Base-by-base conservation (phyloP, 2,888 invertebrate genomes). In the Pachydiplax longipennis region DNA sequence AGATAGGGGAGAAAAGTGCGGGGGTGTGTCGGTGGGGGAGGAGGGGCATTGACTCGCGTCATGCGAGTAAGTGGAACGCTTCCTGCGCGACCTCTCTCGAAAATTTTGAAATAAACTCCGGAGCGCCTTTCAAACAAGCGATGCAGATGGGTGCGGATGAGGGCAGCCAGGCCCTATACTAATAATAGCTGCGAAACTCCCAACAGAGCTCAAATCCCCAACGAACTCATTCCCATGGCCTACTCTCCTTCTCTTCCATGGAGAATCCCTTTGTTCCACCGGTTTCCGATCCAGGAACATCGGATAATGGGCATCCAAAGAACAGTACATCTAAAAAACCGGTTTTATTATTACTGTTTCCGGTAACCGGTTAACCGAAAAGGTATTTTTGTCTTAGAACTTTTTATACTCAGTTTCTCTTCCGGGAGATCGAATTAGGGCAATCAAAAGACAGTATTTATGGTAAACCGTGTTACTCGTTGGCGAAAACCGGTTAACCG, bases 91-190 rank as follows among this genome's bases (percentile, higher is more conserved):
- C 87, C 61, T 61, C 87, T 37, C 87, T 61, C 40, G 61, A 35
- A 87, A 82, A 87, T 87, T 87, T 87, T 87, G 87, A 87, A 87
- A 87, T 87, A 87, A 87, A 87, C 87, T 58, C 61, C 87, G 12
- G 87, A 37, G 87, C 87, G 87, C 35, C 87, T 87, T 87, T 87
- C 87, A 87, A 87, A 87, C 61, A 87, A 61, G 87, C 61, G 35
- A 18, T 83, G 83, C 83, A 83, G 83, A 83, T 83, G 83, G 83
- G 83, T 83, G 87, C 18, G 61, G 87, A 65, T 61, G 87, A 87
- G 87, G 87, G 87, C 87, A 35, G n/a, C 87, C 87, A 37, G 25
- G 31, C 87, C 40, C 87, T 53, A 61, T 37, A 40, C 87, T 87
- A 87, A 87, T 87, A 87, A 87, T 87, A 87, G 65, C 61, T n/a